phyloP scores from a whole-genome alignment of 2,797 vertebrate species.

The Leuciscus waleckii region DNA sequence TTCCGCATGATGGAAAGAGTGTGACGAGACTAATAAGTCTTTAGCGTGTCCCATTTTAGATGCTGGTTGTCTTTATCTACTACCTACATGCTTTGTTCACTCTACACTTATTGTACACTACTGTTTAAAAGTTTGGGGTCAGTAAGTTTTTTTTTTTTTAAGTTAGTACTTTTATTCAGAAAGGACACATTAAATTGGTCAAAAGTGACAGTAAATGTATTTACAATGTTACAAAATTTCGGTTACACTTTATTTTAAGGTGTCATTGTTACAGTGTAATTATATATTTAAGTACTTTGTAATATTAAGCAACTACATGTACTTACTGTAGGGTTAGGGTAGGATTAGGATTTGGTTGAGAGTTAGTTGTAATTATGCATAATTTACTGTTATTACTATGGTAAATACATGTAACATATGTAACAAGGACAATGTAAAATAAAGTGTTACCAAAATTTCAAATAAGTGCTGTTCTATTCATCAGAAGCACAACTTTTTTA shows the following conservation, averaged over 20 bases:
- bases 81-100: neutral
- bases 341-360: no score
- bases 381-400: no score
- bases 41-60: slow-evolving; percentile 24
- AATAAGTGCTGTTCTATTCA: neutral
- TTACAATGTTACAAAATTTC: no score
- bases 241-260: no score
- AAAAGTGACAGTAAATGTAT: neutral
- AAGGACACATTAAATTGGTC: neutral
- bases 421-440: no score
- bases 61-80: slow-evolving; percentile 23
- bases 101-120: neutral
- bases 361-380: no score
- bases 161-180: neutral
- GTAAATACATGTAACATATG: no score
- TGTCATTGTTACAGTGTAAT: no score
- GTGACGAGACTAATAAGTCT: slow-evolving; percentile 25
- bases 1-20: slow-evolving; percentile 51
- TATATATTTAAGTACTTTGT: no score
- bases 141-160: neutral
- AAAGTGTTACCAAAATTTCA: neutral
- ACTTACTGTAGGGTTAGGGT: no score
- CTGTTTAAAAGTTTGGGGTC: neutral
- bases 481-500: neutral
- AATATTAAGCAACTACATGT: no score